Base-by-base conservation (phyloP, 2,888 invertebrate species). In the Leucania comma region DNA sequence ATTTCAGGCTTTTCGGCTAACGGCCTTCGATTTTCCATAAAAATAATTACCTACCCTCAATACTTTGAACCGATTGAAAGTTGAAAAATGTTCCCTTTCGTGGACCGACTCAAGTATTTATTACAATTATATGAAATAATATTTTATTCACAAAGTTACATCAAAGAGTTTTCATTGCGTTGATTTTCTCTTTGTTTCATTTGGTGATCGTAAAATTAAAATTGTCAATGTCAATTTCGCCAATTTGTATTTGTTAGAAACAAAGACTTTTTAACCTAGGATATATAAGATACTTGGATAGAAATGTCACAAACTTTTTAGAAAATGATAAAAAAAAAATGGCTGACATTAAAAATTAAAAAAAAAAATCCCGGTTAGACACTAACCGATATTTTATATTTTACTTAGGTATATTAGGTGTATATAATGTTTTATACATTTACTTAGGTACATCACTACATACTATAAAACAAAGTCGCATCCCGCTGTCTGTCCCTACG, bases 111-210 rank as follows among this genome's bases (percentile, higher is more conserved):
- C 29, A 65, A 29, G 35, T 78, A 75, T 72, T 82, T 72, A 62
- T 73, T 71, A 68, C 38, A 71, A 69, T 72, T 68, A 71, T 42
- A 14, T 64, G 12, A 58, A 71, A 54, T 71, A 56, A 60, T 70
- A 80, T 78, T 82, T 78, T 62, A 68, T 80, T 72, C 62, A n/a
- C 12, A 71, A 80, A 83, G 68, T 75, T 75, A 72, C 59, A 73
- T 83, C 83, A 83, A 85, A 80, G 73, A 67, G 73, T 78, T 75
- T 73, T 53, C n/a, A 35, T 69, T 65, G 48, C 60, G 68, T 65
- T 83, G 67, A 84, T 76, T 84, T 84, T 71, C 63, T 32, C 76
- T 79, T 82, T 82, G 82, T 70, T 38, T 72, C 71, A 72, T 77
- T 86, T 78, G 35, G 20, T 35, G 50, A 63, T 3, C 32, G 53